A percentile compares a stretch with the other conserved stretches of the same genome.
Conservation (phyloP, 2,888 invertebrate species). For the Cyaniris semiargus region DNA sequence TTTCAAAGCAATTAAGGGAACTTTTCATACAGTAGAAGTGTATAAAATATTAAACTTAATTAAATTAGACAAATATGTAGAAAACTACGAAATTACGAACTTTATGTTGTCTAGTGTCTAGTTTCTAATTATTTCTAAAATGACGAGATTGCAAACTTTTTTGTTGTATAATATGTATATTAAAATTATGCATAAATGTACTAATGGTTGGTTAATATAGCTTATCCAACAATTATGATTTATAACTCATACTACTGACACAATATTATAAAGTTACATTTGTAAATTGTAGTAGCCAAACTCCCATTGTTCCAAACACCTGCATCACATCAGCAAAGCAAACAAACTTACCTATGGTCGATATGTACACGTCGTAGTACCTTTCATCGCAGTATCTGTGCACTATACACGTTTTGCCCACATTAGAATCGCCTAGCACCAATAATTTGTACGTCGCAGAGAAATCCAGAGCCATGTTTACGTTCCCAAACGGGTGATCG, state of each 20-base stretch:
- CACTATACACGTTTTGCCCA: constrained; percentile 94
- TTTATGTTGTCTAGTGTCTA: too few species aligned
- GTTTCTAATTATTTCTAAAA: too few species aligned
- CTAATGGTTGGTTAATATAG: too few species aligned
- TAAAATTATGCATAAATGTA: too few species aligned
- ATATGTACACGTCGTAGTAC: constrained; percentile 94
- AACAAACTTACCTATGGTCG: constrained; percentile 89
- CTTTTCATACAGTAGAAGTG: not conserved
- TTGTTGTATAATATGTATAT: too few species aligned
- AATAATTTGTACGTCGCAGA: constrained; percentile 93
- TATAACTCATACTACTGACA: not conserved
- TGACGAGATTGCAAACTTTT: too few species aligned
- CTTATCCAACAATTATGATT: too few species aligned
- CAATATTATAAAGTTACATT: not conserved
- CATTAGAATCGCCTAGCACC: constrained; percentile 93
- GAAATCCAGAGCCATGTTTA: constrained; percentile 90
- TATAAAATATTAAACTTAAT: too few species aligned
- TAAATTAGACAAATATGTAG: too few species aligned
- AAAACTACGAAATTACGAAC: too few species aligned
- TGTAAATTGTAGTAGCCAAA: constrained; percentile 39
- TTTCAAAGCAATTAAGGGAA: not conserved
- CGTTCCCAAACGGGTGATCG: constrained; percentile 70
- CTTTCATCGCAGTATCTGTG: constrained; percentile 94
- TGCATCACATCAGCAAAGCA: constrained; percentile 45
- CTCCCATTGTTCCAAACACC: constrained; percentile 43